Evolutionary conservation across 2,113 vertebrate species (phyloP).

Genomic region (Coreoperca whiteheadi): DNA sequence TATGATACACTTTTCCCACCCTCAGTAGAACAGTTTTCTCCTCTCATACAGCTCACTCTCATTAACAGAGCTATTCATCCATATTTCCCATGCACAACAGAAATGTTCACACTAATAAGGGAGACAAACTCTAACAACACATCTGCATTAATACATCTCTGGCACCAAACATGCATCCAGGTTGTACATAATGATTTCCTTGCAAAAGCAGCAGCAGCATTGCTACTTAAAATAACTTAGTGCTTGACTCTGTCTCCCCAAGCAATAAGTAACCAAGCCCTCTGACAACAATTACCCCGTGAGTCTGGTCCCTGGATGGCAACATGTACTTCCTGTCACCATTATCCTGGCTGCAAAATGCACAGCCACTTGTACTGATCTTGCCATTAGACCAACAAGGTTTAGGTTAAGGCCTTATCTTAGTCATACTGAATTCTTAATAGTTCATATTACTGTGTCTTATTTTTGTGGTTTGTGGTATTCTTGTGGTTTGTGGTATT

Average conservation of each 20-base stretch:
- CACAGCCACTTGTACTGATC: conserved; percentile 44
- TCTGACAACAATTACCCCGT: conserved; percentile 66
- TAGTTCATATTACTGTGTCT: background rate
- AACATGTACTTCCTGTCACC: conserved; percentile 78
- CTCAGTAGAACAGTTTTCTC: background rate
- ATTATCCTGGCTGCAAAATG: conserved; percentile 54
- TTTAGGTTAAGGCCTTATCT: background rate
- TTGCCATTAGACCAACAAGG: background rate
- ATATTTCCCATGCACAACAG: background rate
- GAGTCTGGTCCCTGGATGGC: conserved; percentile 79
- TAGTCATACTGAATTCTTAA: background rate
- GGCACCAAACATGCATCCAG: conserved; percentile 16
- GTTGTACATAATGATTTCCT: conserved; percentile 17
- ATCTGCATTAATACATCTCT: conserved; percentile 23
- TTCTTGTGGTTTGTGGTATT: background rate
- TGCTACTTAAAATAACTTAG: conserved; percentile 86
- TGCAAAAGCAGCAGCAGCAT: conserved; percentile 85
- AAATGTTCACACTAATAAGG: conserved; percentile 5
- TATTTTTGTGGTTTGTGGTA: background rate
- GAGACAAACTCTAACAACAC: conserved; percentile 26
- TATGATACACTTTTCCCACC: too few species aligned
- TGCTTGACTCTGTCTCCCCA: conserved; percentile 87
- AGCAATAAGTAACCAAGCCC: conserved; percentile 83
- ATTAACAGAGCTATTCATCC: background rate
- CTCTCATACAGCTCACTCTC: background rate